Base-by-base conservation (phyloP, 2,797 vertebrate species). In the Helostoma temminkii region DNA sequence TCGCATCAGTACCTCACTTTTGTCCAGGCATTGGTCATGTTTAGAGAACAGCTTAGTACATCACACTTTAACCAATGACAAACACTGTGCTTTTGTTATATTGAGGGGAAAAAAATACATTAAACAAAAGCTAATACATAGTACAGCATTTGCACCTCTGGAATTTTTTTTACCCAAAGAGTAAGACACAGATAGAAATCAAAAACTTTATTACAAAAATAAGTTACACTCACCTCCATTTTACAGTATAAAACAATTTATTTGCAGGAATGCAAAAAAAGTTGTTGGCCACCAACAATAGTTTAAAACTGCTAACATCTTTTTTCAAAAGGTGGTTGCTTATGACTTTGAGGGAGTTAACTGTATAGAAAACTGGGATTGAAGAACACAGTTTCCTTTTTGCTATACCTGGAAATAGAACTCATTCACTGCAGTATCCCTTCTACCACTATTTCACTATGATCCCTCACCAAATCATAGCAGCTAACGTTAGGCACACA, bases 221-320 rank as follows among this genome's bases (percentile, higher is more conserved):
- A 99, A 99, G 97, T 99, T 99, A 99, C 97, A 99, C 98, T 99
- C 97, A 97, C 97, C 97, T 99, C 92, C 97, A 98, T 98, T 97
- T 97, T 98, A 99, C 97, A 99, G 98, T 99, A 99, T 99, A 99
- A 99, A 99, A 99, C 98, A 98, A 98, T 99, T 99, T 99, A 99
- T 99, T 98, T 99, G 96, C 97, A 98, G 97, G 97, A 99, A 99
- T 99, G 98, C 97, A 98, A 95, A 95, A 93, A 98, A 98, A 95
- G 97, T 98, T 98, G 97, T 99, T 99, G 98, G 96, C 96, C 97
- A 99, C 96, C 97, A 99, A 97, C 96, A 97, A 95, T 94, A 94
- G 92, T 96, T 97, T 97, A 97, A 95, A 98, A 97, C 96, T 97
- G 97, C 96, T 98, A 97, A 97, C 96, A 96, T 95, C 91, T 89